A percentile compares a stretch with the other conserved stretches of the same genome.
Evolutionary conservation across 2,888 invertebrate species (phyloP).

Genomic region (Metacarcinus magister): DNA sequence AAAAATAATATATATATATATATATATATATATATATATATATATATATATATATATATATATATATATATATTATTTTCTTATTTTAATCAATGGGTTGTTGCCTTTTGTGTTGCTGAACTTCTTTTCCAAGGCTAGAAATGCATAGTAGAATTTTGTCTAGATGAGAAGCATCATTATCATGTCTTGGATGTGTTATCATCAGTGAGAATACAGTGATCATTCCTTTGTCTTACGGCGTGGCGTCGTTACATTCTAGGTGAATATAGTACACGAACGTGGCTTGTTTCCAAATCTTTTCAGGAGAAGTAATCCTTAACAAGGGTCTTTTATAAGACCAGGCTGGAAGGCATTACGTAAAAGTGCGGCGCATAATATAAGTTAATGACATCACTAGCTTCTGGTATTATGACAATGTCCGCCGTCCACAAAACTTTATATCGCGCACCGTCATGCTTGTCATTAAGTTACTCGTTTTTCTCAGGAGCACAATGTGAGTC

Average conservation of each 20-base stretch:
- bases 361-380: not conserved
- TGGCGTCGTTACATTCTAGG: slow-evolving; percentile 4
- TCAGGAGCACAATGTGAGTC: not conserved
- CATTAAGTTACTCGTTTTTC: not conserved
- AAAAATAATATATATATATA: too few species aligned
- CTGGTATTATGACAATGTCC: not conserved
- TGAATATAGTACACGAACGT: not conserved
- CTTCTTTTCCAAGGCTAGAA: not conserved
- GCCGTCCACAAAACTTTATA: not conserved
- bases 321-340: not conserved
- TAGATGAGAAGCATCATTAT: not conserved
- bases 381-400: not conserved
- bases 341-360: not conserved
- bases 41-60: too few species aligned
- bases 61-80: too few species aligned
- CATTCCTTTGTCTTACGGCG: not conserved
- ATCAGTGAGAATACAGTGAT: not conserved
- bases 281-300: not conserved
- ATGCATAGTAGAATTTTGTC: not conserved
- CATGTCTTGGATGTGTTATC: not conserved
- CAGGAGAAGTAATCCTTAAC: not conserved
- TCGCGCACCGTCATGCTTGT: not conserved
- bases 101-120: not conserved
- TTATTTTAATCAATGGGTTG: too few species aligned
- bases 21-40: too few species aligned